Conservation (phyloP, 35 echinoderm and acorn worm genomes). For the Amphiura filiformis region DNA sequence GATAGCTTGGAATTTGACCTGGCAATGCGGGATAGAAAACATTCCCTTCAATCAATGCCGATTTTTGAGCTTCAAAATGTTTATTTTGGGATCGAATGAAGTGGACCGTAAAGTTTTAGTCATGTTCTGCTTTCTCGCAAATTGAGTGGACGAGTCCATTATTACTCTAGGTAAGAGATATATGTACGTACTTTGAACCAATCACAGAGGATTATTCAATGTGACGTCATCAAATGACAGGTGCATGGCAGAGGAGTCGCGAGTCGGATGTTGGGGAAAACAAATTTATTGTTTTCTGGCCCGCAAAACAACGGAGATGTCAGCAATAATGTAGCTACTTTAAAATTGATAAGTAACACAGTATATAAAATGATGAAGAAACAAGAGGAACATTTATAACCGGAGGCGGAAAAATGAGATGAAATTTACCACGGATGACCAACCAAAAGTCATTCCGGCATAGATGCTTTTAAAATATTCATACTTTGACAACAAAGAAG, state of each 20-base stretch:
- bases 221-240: not conserved
- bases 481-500: not conserved
- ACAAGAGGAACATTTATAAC: too few relatives aligned
- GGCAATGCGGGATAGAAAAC: slow-evolving; percentile 5
- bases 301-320: too few relatives aligned
- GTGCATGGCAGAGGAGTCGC: not conserved
- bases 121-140: not conserved
- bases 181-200: not conserved
- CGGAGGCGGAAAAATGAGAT: too few relatives aligned
- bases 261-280: not conserved
- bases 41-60: not conserved
- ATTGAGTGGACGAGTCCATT: not conserved
- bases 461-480: not conserved
- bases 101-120: not conserved
- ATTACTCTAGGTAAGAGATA: not conserved
- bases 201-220: not conserved
- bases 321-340: too few relatives aligned
- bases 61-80: slow-evolving; percentile 2
- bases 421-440: not conserved
- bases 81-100: not conserved
- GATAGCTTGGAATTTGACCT: slow-evolving; percentile 11
- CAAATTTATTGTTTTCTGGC: too few relatives aligned
- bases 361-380: too few relatives aligned
- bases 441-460: not conserved
- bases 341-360: too few relatives aligned